Evolutionary conservation across 2,888 invertebrate species (phyloP), one percentile per base, ranked within the genome.

Genomic region (Erebia epiphron): DNA sequence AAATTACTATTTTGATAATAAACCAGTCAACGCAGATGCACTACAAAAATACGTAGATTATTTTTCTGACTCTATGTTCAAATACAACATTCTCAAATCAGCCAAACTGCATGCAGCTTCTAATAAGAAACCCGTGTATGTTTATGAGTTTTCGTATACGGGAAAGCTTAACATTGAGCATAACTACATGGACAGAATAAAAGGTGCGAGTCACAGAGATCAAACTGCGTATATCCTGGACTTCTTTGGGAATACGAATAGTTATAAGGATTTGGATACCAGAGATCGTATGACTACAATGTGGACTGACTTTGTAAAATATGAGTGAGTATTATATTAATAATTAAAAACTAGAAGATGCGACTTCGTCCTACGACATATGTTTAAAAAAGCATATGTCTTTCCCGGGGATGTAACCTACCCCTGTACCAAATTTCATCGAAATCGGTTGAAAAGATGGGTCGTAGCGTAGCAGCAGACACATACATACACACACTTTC

Each of bases 41-140:
- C 66, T 88, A 4, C 83, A 85, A 75, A 83, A 77, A 10, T 93
- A 86, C 52, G 77, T 92, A 3, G 86, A 92, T 74, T 93, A 91
- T 72, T 91, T 90, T 66, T 91, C 91, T 1, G 93, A 92, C 75
- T 79, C 87, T 1, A 91, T 92, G 92, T 92, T 92, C 66, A 92
- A 88, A 69, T 89, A 91, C 70, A 79, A 82, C 1, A 87, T 92
- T 58, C 78, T 92, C 73, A 90, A 86, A 70, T 91, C 92, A 8
- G 85, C 87, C 0, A 88, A 86, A 76, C n/a, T 88, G 0, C 89
- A 90, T 68, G 80, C 88, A 1, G 69, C 74, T 0, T 77, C 79
- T 54, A 80, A 83, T 0, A 79, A 82, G 4, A 81, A 73, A 8
- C 86, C 88, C 0, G 79, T 91, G 0, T 91, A 81, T 77, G 75